phyloP scores from a whole-genome alignment of 1,140 invertebrate genomes.

The Anoplolepis gracilipes region DNA sequence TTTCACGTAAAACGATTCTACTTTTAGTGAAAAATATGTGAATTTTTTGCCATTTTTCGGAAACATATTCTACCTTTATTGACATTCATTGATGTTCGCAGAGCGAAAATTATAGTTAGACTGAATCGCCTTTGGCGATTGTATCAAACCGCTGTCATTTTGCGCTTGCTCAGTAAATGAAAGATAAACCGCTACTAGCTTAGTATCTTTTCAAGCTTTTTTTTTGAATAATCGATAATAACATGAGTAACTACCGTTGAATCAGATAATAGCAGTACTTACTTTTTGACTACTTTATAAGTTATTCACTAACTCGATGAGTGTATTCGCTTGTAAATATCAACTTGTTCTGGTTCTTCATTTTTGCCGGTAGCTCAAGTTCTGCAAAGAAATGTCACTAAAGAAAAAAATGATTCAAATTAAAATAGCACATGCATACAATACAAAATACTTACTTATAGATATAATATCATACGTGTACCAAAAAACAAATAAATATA shows the following conservation, averaged over 20 bases:
- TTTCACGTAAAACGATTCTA: neutral
- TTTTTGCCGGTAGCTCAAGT: too few relatives aligned
- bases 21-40: neutral
- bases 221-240: neutral
- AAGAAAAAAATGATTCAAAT: neutral
- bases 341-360: too few relatives aligned
- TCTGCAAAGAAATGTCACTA: neutral
- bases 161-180: constrained; percentile 3
- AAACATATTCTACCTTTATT: constrained; percentile 22
- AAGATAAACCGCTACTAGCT: neutral
- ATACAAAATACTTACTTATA: too few relatives aligned
- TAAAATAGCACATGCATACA: too few relatives aligned
- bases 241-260: neutral
- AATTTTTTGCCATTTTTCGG: neutral
- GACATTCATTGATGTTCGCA: constrained; percentile 5
- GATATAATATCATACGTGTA: too few relatives aligned
- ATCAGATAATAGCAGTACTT: neutral
- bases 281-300: neutral
- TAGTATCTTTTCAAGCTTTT: neutral
- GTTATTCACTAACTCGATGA: neutral
- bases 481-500: too few relatives aligned
- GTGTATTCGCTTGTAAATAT: neutral
- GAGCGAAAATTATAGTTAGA: neutral
- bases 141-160: neutral
- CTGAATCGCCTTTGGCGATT: neutral